Percentiles rank a stretch among this genome's conserved stretches.
Conservation (phyloP, 2,797 vertebrate species). For the Passerculus sandwichensis region DNA sequence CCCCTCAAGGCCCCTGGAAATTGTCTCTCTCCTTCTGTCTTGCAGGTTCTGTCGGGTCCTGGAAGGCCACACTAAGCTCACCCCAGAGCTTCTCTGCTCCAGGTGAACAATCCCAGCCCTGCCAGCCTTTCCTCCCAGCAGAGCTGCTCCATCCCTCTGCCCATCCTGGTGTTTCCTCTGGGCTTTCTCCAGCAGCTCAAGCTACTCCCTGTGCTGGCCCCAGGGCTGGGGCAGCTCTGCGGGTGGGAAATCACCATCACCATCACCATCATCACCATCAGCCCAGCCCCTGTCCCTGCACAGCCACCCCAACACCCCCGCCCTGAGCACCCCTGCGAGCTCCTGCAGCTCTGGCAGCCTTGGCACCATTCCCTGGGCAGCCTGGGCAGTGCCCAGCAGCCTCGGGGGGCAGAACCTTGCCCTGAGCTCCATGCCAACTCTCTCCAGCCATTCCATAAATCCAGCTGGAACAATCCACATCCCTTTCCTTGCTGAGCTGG, state of each 20-base stretch:
- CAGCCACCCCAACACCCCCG: not conserved
- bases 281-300: accelerated
- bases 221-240: not conserved
- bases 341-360: not conserved
- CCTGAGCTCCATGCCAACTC: not conserved
- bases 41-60: too few relatives aligned
- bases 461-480: not conserved
- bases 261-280: not conserved
- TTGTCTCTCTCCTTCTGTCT: too few relatives aligned
- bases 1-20: too few relatives aligned
- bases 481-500: not conserved
- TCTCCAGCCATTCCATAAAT: not conserved
- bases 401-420: not conserved
- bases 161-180: not conserved
- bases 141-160: not conserved
- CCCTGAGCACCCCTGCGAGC: not conserved
- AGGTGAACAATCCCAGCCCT: not conserved
- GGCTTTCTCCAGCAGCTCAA: not conserved
- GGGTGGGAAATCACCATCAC: not conserved
- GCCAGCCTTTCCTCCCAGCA: not conserved
- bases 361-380: not conserved
- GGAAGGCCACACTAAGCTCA: too few relatives aligned
- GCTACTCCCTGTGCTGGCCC: not conserved
- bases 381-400: not conserved
- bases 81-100: not conserved